Conservation (phyloP, 92 coral and sea anemone species). For the Porites evermanni region DNA sequence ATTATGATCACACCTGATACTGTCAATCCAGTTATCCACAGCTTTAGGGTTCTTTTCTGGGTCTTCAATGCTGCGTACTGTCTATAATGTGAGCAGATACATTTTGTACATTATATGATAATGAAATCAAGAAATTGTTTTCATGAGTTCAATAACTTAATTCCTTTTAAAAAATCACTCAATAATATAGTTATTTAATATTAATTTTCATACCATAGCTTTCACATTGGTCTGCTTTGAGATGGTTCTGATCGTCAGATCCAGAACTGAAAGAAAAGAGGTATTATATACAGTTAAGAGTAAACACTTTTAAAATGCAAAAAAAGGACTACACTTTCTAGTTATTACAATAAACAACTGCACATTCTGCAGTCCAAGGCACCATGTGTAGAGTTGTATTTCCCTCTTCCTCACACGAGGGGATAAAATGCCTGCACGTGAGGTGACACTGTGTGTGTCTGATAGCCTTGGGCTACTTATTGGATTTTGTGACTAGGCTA, state of each 20-base stretch:
- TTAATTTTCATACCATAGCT: slow-evolving; percentile 79
- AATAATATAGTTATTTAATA: too few species aligned
- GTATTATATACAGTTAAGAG: too few species aligned
- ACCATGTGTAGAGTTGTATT: too few species aligned
- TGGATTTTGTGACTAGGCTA: too few species aligned
- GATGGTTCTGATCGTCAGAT: slow-evolving; percentile 89
- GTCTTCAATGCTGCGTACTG: slow-evolving; percentile 93
- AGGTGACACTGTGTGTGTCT: too few species aligned
- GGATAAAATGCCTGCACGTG: too few species aligned
- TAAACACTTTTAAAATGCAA: neutral
- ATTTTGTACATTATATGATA: too few species aligned
- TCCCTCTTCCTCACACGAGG: too few species aligned
- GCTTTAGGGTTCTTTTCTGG: slow-evolving; percentile 98
- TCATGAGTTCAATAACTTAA: neutral
- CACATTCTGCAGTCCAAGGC: too few species aligned
- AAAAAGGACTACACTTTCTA: neutral
- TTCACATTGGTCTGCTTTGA: slow-evolving; percentile 97
- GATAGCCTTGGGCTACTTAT: too few species aligned
- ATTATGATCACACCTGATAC: slow-evolving; percentile 73
- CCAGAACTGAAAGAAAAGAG: slow-evolving; percentile 75
- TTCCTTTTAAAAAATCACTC: too few species aligned
- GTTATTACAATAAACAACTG: neutral
- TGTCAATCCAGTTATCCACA: slow-evolving; percentile 96
- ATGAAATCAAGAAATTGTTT: neutral
- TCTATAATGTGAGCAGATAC: slow-evolving; percentile 40